Conservation (phyloP, 2,113 vertebrate genomes). For the Furnarius figulus region DNA sequence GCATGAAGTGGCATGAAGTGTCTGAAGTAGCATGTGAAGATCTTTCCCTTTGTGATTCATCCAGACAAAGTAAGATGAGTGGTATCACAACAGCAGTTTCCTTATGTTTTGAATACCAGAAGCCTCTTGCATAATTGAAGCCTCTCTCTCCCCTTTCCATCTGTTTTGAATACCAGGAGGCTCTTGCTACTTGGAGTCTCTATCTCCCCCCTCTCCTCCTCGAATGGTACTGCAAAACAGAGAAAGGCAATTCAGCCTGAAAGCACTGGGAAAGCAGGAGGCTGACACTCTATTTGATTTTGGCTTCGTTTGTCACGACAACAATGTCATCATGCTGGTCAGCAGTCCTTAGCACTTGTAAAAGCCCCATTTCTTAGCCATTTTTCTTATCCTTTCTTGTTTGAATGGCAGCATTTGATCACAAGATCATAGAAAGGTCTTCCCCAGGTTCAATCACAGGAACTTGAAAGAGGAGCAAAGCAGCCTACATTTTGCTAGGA, state of each 20-base stretch:
- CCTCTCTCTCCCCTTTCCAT: neutral
- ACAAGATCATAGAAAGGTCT: constrained; percentile 37
- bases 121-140: neutral
- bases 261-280: neutral
- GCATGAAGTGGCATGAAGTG: neutral
- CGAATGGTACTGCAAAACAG: neutral
- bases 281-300: neutral
- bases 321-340: neutral
- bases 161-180: neutral
- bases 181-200: neutral
- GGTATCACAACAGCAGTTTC: neutral
- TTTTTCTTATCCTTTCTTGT: constrained; percentile 5
- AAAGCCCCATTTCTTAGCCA: neutral
- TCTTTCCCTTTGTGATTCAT: neutral
- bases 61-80: neutral
- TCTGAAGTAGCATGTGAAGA: neutral
- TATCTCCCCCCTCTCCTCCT: neutral
- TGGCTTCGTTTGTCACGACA: neutral
- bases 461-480: constrained; percentile 30
- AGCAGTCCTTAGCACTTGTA: neutral
- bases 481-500: neutral
- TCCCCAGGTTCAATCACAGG: constrained; percentile 18
- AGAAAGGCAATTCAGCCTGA: constrained; percentile 1
- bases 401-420: constrained; percentile 44
- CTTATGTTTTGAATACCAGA: neutral